Percentiles rank a stretch among this genome's conserved stretches.
phyloP scores from a whole-genome alignment of 2,888 invertebrate species.

The Molanna angustata region DNA sequence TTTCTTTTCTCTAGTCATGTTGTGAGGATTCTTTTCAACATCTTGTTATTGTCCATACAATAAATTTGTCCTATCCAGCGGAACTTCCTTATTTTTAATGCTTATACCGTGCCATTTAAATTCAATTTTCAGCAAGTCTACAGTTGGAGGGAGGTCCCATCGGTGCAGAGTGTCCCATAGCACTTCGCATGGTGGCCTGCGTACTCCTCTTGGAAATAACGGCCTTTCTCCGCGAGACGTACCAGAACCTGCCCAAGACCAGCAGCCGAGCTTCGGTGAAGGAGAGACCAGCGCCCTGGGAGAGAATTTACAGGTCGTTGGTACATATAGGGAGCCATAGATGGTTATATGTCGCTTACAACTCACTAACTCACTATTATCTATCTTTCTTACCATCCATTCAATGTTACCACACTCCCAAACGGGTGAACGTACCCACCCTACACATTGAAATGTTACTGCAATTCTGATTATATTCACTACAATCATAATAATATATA shows the following conservation, averaged over 20 bases:
- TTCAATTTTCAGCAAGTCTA: conserved; percentile 58
- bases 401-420: no score
- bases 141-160: conserved; percentile 57
- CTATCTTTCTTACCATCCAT: not conserved
- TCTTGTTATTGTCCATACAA: no score
- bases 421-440: no score
- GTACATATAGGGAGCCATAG: conserved; percentile 33
- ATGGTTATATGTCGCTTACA: conserved; percentile 27
- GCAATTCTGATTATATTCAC: no score
- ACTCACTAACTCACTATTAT: conserved; percentile 22
- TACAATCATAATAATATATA: no score
- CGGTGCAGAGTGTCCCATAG: conserved; percentile 84
- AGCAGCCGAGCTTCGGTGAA: conserved; percentile 67
- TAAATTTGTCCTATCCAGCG: no score
- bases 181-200: conserved; percentile 89
- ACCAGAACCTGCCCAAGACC: conserved; percentile 75
- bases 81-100: no score
- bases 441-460: no score
- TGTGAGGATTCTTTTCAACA: no score
- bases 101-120: no score
- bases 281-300: conserved; percentile 80
- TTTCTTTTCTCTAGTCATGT: no score
- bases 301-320: conserved; percentile 68
- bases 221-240: conserved; percentile 93
- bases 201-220: conserved; percentile 96